phyloP scores from a whole-genome alignment of 1,140 invertebrate genomes.

The Trichomalopsis sarcophagae region DNA sequence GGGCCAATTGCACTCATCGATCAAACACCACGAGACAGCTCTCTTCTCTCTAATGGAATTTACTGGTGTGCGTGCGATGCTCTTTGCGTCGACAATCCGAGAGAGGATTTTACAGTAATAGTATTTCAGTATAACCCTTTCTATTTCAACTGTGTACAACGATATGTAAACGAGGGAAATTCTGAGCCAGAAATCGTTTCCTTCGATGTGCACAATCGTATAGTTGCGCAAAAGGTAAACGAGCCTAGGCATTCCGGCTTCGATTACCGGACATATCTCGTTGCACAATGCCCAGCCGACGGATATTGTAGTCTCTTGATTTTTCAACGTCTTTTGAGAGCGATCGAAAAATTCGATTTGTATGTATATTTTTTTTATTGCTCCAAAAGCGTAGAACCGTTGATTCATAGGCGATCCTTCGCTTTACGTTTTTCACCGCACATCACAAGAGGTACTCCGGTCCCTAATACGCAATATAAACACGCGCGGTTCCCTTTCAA shows the following conservation, averaged over 20 bases:
- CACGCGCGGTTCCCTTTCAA: slow-evolving; percentile 27
- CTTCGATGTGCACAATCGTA: slow-evolving; percentile 16
- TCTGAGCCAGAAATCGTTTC: neutral
- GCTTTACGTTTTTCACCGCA: neutral
- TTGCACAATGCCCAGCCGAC: neutral
- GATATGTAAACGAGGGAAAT: neutral
- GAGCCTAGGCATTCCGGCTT: neutral
- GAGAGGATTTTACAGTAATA: too few species aligned
- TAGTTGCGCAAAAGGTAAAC: slow-evolving; percentile 22
- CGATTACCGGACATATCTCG: slow-evolving; percentile 12
- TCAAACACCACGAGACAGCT: slow-evolving; percentile 22
- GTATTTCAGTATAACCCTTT: too few species aligned
- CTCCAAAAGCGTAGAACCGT: too few species aligned
- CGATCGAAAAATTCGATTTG: too few species aligned
- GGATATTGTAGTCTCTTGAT: neutral
- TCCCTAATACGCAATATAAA: neutral
- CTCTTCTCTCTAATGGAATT: slow-evolving; percentile 36
- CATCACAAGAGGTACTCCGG: neutral
- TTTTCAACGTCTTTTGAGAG: too few species aligned
- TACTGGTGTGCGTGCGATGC: neutral
- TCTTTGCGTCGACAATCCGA: neutral
- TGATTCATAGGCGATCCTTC: neutral
- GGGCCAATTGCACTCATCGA: slow-evolving; percentile 14
- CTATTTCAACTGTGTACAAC: too few species aligned
- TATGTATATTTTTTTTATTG: too few species aligned